Evolutionary conservation across 92 coral and sea anemone species (phyloP).

Genomic region (Umimayanthus chanpuru): DNA sequence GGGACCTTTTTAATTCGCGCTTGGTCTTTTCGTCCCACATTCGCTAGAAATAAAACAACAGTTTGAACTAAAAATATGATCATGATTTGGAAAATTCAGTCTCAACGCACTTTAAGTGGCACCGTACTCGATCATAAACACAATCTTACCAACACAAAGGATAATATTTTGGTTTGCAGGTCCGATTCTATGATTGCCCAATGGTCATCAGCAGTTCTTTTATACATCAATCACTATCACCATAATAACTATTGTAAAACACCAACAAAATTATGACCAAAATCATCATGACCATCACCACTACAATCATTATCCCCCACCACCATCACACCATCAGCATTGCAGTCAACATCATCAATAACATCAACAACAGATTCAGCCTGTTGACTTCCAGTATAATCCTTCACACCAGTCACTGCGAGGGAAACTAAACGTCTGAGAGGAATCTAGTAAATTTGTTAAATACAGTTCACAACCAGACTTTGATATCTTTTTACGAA

Average conservation of each 20-base stretch:
- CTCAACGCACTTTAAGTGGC: no score
- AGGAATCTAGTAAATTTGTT: no score
- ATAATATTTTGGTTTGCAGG: background rate
- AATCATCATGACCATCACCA: background rate
- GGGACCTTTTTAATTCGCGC: conserved; percentile 81
- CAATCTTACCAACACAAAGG: background rate
- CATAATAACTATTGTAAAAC: background rate
- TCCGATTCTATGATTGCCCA: background rate
- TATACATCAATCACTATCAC: background rate
- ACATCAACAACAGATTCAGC: background rate
- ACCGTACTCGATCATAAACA: background rate
- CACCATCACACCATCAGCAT: background rate
- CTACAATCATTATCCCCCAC: background rate
- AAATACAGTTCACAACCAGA: no score
- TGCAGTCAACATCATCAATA: background rate
- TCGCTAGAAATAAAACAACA: conserved; percentile 50
- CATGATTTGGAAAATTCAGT: background rate
- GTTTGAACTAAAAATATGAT: background rate
- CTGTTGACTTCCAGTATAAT: no score
- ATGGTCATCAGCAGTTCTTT: background rate
- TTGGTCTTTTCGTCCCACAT: conserved; percentile 90
- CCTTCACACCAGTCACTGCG: no score
- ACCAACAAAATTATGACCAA: background rate
- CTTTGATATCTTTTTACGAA: no score
- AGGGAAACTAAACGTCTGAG: no score